Evolutionary conservation across 1,140 invertebrate species (phyloP).

Genomic region (Pomacea maculata): DNA sequence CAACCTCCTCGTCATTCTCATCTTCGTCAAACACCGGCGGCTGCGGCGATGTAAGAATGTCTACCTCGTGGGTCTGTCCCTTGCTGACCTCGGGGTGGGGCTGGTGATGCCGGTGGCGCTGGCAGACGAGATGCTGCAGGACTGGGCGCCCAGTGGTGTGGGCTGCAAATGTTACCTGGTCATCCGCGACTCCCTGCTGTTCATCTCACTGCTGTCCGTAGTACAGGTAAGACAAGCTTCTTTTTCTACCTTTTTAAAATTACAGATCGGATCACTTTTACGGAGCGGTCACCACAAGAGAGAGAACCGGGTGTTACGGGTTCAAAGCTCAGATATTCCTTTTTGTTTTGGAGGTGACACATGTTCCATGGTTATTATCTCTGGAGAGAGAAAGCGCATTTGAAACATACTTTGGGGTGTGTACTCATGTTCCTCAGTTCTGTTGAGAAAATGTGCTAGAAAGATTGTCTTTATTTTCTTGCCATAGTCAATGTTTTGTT

Average conservation of each 20-base stretch:
- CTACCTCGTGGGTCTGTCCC: conserved; percentile 45
- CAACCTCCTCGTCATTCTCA: conserved; percentile 44
- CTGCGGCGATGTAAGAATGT: conserved; percentile 48
- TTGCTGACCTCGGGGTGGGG: conserved; percentile 47
- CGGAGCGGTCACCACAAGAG: too few relatives aligned
- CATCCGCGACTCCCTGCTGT: conserved; percentile 43
- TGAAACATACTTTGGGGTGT: too few relatives aligned
- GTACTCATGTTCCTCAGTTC: too few relatives aligned
- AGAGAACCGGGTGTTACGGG: too few relatives aligned
- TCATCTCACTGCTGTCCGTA: conserved; percentile 46
- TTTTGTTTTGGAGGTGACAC: too few relatives aligned
- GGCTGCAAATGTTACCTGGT: conserved; percentile 41
- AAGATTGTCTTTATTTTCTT: too few relatives aligned
- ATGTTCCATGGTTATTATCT: too few relatives aligned
- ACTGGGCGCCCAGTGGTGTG: conserved; percentile 34
- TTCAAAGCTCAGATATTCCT: too few relatives aligned
- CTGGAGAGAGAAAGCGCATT: too few relatives aligned
- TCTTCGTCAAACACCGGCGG: conserved; percentile 40
- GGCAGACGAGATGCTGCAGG: conserved; percentile 31
- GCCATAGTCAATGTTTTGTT: too few relatives aligned
- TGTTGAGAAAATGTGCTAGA: too few relatives aligned
- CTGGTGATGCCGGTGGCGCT: conserved; percentile 45
- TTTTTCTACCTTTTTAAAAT: background rate
- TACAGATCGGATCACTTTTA: too few relatives aligned
- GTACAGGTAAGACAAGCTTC: conserved; percentile 19